Evolutionary conservation across 2,888 invertebrate genomes (phyloP), one percentile per base, ranked within the genome.

Genomic region (Abrostola triplasia): DNA sequence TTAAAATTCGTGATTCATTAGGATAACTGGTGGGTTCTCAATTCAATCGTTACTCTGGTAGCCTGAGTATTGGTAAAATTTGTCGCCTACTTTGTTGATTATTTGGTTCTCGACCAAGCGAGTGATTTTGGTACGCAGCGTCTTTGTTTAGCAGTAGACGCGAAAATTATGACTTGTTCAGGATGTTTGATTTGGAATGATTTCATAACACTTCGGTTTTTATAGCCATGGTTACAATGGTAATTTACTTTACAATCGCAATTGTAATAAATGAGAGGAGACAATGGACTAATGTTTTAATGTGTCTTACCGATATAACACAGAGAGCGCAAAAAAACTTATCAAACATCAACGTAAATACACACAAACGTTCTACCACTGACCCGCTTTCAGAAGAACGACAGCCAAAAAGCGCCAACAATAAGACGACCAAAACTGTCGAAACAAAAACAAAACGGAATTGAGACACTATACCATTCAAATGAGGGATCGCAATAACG

Each of bases 401-500:
- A 49, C 38, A 58, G 54, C 44, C 51, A 72, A 66, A 72, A 66
- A 59, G 62, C 58, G 13, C 36, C 54, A 58, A 24, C 48, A 58
- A 47, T 67, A 59, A 47, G 44, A 47, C 63, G 62, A 64, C 67
- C 59, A 76, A 74, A 77, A 71, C 70, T 72, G 66, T 77, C 66
- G 55, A 76, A 77, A 73, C 76, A 62, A 78, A 81, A 82, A 80
- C 81, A 82, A 80, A 81, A 82, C 76, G 67, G 83, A 90, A 92
- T 91, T 89, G 88, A 92, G 90, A 88, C 85, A 86, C 87, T 84
- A 87, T 85, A 88, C 88, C 82, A 87, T 92, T 92, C 88, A 92
- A 93, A 93, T 90, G 87, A 89, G 85, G 85, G 87, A 87, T 88
- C 87, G 82, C 72, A 85, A 84, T 89, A 91, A 92, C 89, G 88